Percentiles rank a stretch among this genome's conserved stretches.
phyloP scores from a whole-genome alignment of 1,140 invertebrate genomes.

The Drosophila punjabiensis region DNA sequence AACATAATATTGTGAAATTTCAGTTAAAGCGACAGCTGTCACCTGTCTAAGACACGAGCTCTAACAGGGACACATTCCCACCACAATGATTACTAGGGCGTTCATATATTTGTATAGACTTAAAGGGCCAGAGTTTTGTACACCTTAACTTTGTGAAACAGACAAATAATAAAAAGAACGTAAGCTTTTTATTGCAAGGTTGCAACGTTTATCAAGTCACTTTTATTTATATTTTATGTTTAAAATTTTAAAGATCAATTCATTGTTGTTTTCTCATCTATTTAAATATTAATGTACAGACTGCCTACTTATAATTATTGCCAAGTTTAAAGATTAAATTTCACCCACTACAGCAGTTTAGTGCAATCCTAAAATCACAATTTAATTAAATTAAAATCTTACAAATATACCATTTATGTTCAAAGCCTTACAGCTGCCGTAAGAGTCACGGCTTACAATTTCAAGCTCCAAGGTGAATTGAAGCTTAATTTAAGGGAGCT shows the following conservation, averaged over 20 bases:
- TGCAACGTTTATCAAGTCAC: too few species aligned
- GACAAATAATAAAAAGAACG: too few species aligned
- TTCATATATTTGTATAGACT: neutral
- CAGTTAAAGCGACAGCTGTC: slow-evolving; percentile 59
- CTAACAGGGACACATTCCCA: slow-evolving; percentile 1
- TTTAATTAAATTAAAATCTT: neutral
- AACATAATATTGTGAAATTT: slow-evolving; percentile 53
- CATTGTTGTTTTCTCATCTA: neutral
- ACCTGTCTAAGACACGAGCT: slow-evolving; percentile 20
- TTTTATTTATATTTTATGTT: too few species aligned
- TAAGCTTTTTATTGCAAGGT: too few species aligned
- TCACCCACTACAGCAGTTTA: neutral
- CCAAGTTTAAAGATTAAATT: neutral
- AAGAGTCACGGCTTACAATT: neutral
- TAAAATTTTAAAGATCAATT: too few species aligned
- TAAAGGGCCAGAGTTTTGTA: neutral
- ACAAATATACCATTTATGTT: neutral
- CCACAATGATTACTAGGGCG: neutral
- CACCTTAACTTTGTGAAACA: neutral
- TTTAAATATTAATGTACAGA: neutral
- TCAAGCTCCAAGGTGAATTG: neutral
- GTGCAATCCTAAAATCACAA: neutral
- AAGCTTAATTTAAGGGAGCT: neutral
- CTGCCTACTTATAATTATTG: neutral
- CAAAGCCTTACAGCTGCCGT: neutral